Conservation (phyloP, 2,797 vertebrate species). For the Galagoides demidoff region DNA sequence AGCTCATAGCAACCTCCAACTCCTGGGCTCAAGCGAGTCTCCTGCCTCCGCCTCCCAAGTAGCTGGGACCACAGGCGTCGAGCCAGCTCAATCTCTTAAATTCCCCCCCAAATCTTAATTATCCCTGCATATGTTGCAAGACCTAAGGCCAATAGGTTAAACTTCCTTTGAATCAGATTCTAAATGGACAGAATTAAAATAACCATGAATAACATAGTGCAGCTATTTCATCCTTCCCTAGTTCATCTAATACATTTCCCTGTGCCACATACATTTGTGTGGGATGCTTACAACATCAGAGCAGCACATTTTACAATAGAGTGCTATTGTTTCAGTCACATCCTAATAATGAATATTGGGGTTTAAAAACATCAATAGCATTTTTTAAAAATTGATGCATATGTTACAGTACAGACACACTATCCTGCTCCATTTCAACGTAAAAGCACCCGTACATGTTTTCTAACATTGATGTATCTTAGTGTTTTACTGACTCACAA, state of each 20-base stretch:
- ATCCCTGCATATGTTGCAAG: background rate
- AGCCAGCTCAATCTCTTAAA: background rate
- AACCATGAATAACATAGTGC: background rate
- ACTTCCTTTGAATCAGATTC: constrained; percentile 13
- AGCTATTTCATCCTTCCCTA: background rate
- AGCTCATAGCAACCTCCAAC: no score
- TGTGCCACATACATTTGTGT: background rate
- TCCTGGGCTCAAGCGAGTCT: no score
- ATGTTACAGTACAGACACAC: no score
- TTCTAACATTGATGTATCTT: background rate
- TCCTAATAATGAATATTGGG: background rate
- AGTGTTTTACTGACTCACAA: background rate
- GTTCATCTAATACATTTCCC: background rate
- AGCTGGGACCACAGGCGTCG: no score
- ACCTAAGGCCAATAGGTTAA: background rate
- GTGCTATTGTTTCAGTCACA: background rate
- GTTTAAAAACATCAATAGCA: background rate
- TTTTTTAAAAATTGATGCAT: background rate
- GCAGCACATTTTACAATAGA: background rate
- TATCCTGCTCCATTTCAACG: background rate
- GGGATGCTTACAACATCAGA: background rate
- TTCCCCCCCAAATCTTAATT: background rate
- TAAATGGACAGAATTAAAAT: background rate
- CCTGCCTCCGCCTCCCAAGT: no score
- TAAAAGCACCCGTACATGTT: background rate